Percentiles rank a stretch among this genome's conserved stretches.
Evolutionary conservation across 1,140 invertebrate genomes (phyloP).

Genomic region (Drusus annulatus): DNA sequence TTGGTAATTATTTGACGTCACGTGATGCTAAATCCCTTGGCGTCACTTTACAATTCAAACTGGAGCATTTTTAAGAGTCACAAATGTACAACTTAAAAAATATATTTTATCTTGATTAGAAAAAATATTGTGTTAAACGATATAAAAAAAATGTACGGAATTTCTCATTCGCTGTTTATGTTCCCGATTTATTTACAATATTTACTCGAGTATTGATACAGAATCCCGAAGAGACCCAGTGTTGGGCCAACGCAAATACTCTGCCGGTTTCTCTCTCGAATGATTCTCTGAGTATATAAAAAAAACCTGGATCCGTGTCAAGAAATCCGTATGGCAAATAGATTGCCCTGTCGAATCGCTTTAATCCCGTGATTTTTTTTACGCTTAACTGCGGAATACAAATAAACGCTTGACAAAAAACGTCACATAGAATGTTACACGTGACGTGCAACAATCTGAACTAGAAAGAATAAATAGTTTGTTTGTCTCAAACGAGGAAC

Average conservation of each 20-base stretch:
- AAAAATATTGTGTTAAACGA: too few species aligned
- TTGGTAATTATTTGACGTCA: too few species aligned
- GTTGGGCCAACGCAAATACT: background rate
- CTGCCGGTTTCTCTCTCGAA: background rate
- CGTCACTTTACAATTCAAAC: background rate
- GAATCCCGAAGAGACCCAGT: background rate
- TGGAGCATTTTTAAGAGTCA: background rate
- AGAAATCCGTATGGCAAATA: conserved; percentile 21
- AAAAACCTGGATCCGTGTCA: background rate
- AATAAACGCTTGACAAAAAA: too few species aligned
- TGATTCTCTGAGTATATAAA: background rate
- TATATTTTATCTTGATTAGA: too few species aligned
- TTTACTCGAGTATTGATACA: too few species aligned
- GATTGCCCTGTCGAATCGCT: background rate
- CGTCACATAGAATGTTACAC: too few species aligned
- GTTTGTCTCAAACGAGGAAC: too few species aligned
- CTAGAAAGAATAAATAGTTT: too few species aligned
- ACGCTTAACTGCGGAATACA: background rate
- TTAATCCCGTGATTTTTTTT: conserved; percentile 4
- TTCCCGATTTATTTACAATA: background rate
- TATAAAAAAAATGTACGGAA: too few species aligned
- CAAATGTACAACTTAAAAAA: background rate
- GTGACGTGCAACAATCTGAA: too few species aligned
- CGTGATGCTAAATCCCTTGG: too few species aligned
- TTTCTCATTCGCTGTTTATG: background rate